These are phyloP conservation scores for Xestia sexstrigata DNA, from an alignment of 2,888 invertebrate species.

Conservation along the genomic window DNA sequence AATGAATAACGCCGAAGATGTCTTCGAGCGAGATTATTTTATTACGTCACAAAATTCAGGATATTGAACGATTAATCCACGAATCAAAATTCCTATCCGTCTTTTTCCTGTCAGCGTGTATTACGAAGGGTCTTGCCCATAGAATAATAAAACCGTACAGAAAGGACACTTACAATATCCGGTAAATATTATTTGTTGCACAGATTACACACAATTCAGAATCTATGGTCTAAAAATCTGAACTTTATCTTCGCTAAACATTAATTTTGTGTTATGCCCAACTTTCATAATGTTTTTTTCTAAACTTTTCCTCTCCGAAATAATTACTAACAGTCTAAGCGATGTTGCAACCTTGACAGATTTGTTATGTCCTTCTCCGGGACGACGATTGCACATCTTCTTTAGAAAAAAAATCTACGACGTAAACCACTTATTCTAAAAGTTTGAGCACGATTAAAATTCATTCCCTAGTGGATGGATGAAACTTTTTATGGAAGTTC, in stretches of 20 bases:
- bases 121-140: conserved; percentile 27
- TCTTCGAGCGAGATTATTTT: conserved; percentile 38
- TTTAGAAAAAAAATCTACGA: no score
- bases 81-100: conserved; percentile 56
- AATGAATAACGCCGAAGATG: conserved; percentile 21
- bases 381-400: no score
- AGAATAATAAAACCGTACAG: conserved; percentile 8
- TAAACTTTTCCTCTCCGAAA: neutral
- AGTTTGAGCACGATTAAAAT: neutral
- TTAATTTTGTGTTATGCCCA: no score
- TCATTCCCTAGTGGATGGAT: neutral
- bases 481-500: neutral
- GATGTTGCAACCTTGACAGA: no score
- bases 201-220: neutral
- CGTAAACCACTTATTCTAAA: neutral
- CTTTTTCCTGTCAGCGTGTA: conserved; percentile 51
- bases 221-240: neutral
- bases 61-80: conserved; percentile 55
- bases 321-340: neutral
- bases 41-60: conserved; percentile 52
- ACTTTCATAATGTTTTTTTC: neutral
- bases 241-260: no score
- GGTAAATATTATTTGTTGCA: neutral
- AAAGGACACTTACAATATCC: neutral
- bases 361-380: no score